phyloP scores from a whole-genome alignment of 2,113 vertebrate species.

The Danionella cerebrum region DNA sequence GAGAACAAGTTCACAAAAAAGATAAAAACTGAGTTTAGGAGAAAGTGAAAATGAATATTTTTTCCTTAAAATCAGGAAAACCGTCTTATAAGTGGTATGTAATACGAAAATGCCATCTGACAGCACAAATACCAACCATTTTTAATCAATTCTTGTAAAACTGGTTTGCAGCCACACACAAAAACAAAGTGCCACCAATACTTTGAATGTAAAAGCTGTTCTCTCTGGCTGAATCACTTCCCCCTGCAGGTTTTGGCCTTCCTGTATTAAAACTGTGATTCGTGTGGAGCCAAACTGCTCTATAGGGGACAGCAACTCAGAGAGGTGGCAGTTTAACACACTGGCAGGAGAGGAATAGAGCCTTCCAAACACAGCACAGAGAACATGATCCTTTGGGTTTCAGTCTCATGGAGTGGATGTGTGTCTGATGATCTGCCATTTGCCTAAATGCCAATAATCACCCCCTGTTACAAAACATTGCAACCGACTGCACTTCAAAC shows the following conservation, averaged over 20 bases:
- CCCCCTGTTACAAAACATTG: background rate
- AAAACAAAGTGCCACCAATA: background rate
- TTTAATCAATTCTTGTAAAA: background rate
- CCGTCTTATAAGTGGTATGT: too few relatives aligned
- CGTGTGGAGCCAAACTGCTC: conserved; percentile 1
- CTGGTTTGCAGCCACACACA: background rate
- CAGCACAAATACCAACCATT: background rate
- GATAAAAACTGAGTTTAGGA: too few relatives aligned
- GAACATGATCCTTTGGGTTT: background rate
- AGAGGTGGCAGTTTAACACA: conserved; percentile 32
- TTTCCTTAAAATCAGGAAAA: too few relatives aligned
- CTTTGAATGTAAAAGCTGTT: conserved; percentile 7
- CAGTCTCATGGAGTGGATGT: background rate
- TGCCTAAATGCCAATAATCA: conserved; percentile 10
- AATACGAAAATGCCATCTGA: conserved; percentile 37
- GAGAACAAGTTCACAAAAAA: too few relatives aligned
- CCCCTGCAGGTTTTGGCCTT: conserved; percentile 11
- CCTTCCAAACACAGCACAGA: conserved; percentile 5
- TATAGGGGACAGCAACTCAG: background rate
- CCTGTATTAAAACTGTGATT: background rate
- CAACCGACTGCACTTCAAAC: background rate
- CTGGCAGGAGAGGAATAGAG: background rate
- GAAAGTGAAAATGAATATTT: too few relatives aligned
- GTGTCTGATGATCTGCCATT: background rate
- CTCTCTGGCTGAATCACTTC: background rate